Percentiles rank a stretch among this genome's conserved stretches.
These are phyloP conservation scores for Gortyna flavago DNA, from an alignment of 2,888 invertebrate genomes.

Conservation along the genomic window DNA sequence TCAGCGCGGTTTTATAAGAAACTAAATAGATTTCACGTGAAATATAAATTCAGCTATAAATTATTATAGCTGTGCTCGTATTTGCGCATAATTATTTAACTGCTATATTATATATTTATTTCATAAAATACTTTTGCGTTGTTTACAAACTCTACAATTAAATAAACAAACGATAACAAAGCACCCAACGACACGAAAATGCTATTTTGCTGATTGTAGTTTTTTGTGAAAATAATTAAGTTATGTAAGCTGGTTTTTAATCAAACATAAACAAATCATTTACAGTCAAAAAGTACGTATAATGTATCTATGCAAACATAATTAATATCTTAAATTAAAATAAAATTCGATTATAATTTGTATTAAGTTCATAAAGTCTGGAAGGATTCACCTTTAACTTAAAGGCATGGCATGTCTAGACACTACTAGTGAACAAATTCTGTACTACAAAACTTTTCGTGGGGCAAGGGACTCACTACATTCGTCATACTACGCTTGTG, in stretches of 20 bases:
- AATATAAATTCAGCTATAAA: conserved; percentile 1
- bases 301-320: not conserved
- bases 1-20: conserved; percentile 30
- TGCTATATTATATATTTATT: not conserved
- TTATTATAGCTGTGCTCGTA: not conserved
- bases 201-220: conserved; percentile 25
- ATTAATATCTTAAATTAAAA: conserved; percentile 42
- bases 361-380: conserved; percentile 80
- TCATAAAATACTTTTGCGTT: not conserved
- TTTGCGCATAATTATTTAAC: conserved; percentile 1
- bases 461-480: conserved; percentile 87
- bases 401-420: conserved; percentile 89
- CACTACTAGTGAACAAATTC: conserved; percentile 89
- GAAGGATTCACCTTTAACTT: conserved; percentile 86
- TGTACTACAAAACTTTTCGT: conserved; percentile 89
- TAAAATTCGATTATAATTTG: conserved; percentile 70
- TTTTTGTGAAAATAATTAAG: conserved; percentile 14
- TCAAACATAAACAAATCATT: conserved; percentile 14
- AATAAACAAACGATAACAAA: conserved; percentile 28
- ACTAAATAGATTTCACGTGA: conserved; percentile 3
- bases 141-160: conserved; percentile 8
- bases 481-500: conserved; percentile 76
- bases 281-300: not conserved
- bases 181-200: conserved; percentile 10
- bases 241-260: not conserved